phyloP scores from a whole-genome alignment of 2,113 vertebrate species.

The Pachypanchax playfairii region DNA sequence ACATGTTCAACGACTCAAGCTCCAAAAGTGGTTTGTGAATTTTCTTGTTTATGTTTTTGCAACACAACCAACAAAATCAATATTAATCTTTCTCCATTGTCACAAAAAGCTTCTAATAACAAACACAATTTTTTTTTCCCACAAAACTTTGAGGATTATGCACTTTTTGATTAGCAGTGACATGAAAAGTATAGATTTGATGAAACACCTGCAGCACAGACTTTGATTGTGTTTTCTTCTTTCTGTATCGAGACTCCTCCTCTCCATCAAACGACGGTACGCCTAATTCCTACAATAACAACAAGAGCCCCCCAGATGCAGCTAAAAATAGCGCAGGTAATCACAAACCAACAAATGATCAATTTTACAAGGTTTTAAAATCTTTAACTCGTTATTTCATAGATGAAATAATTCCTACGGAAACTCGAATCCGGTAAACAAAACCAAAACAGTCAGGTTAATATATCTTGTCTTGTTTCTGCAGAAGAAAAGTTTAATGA shows the following conservation, averaged over 20 bases:
- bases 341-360: slow-evolving; percentile 33
- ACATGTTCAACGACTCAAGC: slow-evolving; percentile 32
- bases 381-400: neutral
- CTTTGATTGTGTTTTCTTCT: neutral
- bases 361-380: neutral
- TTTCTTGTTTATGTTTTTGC: neutral
- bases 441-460: neutral
- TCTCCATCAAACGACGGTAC: slow-evolving; percentile 22
- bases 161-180: too few relatives aligned
- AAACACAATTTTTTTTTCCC: too few relatives aligned
- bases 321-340: slow-evolving; percentile 19
- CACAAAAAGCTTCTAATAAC: too few relatives aligned
- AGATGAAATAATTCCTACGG: too few relatives aligned
- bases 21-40: slow-evolving; percentile 41
- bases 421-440: neutral
- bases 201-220: neutral
- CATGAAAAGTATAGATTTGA: too few relatives aligned
- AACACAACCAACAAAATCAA: too few relatives aligned
- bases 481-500: slow-evolving; percentile 65
- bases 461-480: neutral
- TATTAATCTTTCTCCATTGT: too few relatives aligned
- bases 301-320: slow-evolving; percentile 20
- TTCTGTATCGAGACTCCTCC: slow-evolving; percentile 41
- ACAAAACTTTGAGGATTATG: too few relatives aligned
- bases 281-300: slow-evolving; percentile 12